phyloP scores from a whole-genome alignment of 1,140 invertebrate species.

The Zophobas morio region DNA sequence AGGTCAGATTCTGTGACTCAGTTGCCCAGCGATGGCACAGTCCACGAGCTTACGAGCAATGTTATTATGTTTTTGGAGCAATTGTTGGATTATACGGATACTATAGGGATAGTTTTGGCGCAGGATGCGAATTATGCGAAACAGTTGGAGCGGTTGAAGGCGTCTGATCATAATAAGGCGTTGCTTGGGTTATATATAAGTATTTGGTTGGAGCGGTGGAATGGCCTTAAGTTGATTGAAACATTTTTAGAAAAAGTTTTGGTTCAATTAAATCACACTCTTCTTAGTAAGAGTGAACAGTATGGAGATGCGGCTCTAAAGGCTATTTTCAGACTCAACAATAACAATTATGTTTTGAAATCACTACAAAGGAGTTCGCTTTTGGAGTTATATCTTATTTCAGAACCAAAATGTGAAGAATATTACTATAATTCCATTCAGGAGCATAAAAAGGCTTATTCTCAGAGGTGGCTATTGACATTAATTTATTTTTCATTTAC shows the following conservation, averaged over 20 bases:
- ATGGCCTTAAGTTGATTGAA: conserved; percentile 46
- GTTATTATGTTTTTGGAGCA: conserved; percentile 92
- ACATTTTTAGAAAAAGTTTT: conserved; percentile 83
- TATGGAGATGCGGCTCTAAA: conserved; percentile 87
- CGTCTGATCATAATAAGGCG: conserved; percentile 73
- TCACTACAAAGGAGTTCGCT: conserved; percentile 87
- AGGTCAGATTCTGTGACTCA: conserved; percentile 86
- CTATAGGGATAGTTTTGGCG: conserved; percentile 76
- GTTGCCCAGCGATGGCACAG: conserved; percentile 95
- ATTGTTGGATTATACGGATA: conserved; percentile 83
- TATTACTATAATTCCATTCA: conserved; percentile 87
- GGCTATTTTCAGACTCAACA: conserved; percentile 91
- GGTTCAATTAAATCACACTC: conserved; percentile 86
- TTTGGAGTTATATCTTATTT: conserved; percentile 83
- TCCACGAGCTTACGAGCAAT: conserved; percentile 95
- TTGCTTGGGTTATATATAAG: conserved; percentile 85
- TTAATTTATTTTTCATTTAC: background rate
- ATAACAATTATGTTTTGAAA: conserved; percentile 94
- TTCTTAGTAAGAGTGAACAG: conserved; percentile 88
- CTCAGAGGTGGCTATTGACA: conserved; percentile 75
- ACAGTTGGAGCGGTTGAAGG: conserved; percentile 69
- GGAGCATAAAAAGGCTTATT: conserved; percentile 84
- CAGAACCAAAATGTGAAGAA: conserved; percentile 87
- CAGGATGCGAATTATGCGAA: conserved; percentile 75
- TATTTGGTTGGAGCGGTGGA: conserved; percentile 66